phyloP scores from a whole-genome alignment of 2,888 invertebrate species.

The Fabriciana adippe region DNA sequence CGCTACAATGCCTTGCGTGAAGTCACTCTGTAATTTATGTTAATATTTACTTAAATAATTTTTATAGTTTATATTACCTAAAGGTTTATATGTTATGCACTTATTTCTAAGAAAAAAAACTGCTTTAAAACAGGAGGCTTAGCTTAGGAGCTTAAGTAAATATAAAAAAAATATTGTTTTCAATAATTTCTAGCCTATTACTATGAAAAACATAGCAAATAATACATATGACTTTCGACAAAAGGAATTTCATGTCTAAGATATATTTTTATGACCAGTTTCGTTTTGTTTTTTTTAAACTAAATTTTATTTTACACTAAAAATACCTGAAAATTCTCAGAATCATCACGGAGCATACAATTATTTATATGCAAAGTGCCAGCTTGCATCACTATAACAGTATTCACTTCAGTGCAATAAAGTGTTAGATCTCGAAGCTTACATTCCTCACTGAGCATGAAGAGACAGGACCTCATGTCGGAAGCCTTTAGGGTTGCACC shows the following conservation, averaged over 20 bases:
- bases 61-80: neutral
- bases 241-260: no score
- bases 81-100: no score
- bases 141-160: no score
- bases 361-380: constrained; percentile 53
- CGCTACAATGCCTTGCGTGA: constrained; percentile 71
- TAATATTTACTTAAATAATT: neutral
- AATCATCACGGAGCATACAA: constrained; percentile 58
- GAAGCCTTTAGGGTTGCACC: constrained; percentile 59
- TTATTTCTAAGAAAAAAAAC: no score
- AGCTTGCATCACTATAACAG: constrained; percentile 55
- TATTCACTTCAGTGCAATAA: constrained; percentile 62
- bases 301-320: neutral
- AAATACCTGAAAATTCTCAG: constrained; percentile 56
- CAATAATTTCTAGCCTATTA: no score
- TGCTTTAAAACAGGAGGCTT: no score
- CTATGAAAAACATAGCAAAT: no score
- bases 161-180: no score
- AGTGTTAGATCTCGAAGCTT: constrained; percentile 55
- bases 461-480: constrained; percentile 67
- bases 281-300: no score
- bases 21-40: constrained; percentile 59
- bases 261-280: no score
- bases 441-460: constrained; percentile 63
- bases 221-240: no score